A percentile compares a stretch with the other conserved stretches of the same genome.
Conservation (phyloP, 2,113 vertebrate species). For the Centropus unirufus region DNA sequence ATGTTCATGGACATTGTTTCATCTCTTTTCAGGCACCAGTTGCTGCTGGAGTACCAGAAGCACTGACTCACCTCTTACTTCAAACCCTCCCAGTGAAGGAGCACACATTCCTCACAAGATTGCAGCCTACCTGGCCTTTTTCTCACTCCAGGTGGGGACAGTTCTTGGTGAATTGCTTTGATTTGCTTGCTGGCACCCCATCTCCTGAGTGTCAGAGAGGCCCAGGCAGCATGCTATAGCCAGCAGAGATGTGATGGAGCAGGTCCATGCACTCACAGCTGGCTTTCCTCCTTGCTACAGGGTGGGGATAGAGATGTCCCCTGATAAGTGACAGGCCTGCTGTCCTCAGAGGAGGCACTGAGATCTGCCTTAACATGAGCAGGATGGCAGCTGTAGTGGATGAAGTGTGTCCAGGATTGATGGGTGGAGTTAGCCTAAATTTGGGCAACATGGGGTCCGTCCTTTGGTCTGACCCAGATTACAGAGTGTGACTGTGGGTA, state of each 20-base stretch:
- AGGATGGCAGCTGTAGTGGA: neutral
- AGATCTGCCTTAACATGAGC: neutral
- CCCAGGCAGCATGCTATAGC: neutral
- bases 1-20: neutral
- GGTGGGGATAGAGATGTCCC: neutral
- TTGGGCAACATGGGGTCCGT: rapidly evolving
- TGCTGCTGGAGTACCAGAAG: neutral
- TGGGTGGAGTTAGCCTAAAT: neutral
- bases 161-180: neutral
- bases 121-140: neutral
- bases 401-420: neutral
- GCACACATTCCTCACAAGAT: neutral
- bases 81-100: neutral
- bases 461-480: neutral
- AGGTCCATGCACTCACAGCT: neutral
- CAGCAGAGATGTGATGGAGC: rapidly evolving
- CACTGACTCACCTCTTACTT: neutral
- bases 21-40: neutral
- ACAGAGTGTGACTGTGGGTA: neutral
- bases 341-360: neutral
- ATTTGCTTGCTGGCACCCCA: neutral
- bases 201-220: neutral
- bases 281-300: neutral
- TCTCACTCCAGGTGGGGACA: neutral
- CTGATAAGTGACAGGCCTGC: rapidly evolving